Base-by-base conservation (phyloP, 1,140 invertebrate genomes). In the Carcinoscorpius rotundicauda region DNA sequence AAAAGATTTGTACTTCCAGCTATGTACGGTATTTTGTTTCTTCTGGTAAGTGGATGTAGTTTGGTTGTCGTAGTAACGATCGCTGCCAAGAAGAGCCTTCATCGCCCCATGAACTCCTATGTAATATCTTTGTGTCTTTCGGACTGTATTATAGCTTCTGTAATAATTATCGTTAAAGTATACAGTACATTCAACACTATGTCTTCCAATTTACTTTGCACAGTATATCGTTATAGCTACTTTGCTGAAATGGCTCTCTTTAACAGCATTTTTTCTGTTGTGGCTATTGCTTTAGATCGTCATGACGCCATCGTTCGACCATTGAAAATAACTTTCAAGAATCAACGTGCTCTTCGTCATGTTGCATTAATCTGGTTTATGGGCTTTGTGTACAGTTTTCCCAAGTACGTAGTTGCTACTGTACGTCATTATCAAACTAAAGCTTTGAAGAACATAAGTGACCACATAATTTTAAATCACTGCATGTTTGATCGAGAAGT, bases 221-320 rank as follows among this genome's bases (percentile, higher is more conserved):
- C 48, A 29, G 4, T 57, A 11, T 6, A 5, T 57, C 4, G 48
- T 8, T 57, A 4, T 5, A 57, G 56, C 8, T 57, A 11, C 48
- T 29, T 57, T 57, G n/a, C 48, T 5, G 56, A 57, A 9, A 29
- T 57, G 4, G 56, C 56, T 4, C 56, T 57, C 10, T 57, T 57
- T 9, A 57, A 57, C 56, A 57, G 56, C 56, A 57, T 57, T 29
- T 57, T 11, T 57, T 57, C 56, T 4, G 56, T 57, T 6, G 56
- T 57, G 9, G 56, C 56, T 4, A 57, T 57, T 9, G 56, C 56
- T 4, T 3, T 57, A 10, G 56, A 57, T 9, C n/a, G 56, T 5
- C 8, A 57, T 29, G 48, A 29, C 4, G 56, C 8, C 56, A 57
- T 57, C 4, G 56, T 57, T 5, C 56, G 56, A 11, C 56, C 56